Evolutionary conservation across 2,888 invertebrate species (phyloP).

Genomic region (Parnassius smintheus): DNA sequence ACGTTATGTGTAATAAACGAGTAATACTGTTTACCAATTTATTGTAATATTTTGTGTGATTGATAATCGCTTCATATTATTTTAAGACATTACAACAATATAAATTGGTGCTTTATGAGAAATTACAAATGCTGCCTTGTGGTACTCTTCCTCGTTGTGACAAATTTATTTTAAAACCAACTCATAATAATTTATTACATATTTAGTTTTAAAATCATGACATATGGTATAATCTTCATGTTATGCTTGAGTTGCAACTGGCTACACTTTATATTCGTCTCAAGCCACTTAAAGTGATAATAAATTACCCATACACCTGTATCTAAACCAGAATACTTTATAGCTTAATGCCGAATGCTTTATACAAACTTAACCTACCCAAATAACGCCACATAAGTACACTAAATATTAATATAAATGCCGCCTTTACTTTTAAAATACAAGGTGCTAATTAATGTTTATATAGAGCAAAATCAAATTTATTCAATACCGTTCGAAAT

Average conservation of each 20-base stretch:
- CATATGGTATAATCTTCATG: too few species aligned
- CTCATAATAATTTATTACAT: not conserved
- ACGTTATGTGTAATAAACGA: constrained; percentile 34
- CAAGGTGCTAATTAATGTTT: constrained; percentile 1
- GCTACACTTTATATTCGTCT: too few species aligned
- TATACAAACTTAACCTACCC: too few species aligned
- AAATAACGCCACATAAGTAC: not conserved
- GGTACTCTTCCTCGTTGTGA: not conserved
- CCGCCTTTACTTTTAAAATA: constrained; percentile 11
- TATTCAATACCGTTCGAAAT: too few species aligned
- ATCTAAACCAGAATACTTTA: too few species aligned
- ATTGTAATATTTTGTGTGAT: constrained; percentile 28
- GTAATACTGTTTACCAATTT: constrained; percentile 30
- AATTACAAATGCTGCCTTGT: constrained; percentile 3
- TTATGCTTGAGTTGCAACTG: too few species aligned
- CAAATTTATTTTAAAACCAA: constrained; percentile 3
- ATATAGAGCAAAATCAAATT: too few species aligned
- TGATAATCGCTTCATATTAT: constrained; percentile 13
- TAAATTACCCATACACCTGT: too few species aligned
- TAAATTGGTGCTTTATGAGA: constrained; percentile 11
- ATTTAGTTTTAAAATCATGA: too few species aligned
- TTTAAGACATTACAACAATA: constrained; percentile 17
- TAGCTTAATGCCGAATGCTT: too few species aligned
- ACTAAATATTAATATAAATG: not conserved
- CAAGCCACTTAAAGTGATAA: too few species aligned